phyloP scores from a whole-genome alignment of 2,113 vertebrate species.

The Coreoperca whiteheadi region DNA sequence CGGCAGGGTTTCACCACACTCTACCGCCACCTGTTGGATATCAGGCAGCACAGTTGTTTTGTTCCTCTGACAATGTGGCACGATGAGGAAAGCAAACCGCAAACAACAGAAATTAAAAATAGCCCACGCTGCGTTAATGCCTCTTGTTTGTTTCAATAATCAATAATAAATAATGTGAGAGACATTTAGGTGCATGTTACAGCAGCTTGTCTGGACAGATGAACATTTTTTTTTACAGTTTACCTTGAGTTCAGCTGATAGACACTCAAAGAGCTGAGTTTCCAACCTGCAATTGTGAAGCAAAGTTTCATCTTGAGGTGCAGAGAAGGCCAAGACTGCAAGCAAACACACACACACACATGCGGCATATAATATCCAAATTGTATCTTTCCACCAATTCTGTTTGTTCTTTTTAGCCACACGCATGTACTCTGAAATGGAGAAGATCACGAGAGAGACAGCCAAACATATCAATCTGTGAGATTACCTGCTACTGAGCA shows the following conservation, averaged over 20 bases:
- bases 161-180: neutral
- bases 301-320: neutral
- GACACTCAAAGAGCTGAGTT: neutral
- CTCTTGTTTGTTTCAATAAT: neutral
- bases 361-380: neutral
- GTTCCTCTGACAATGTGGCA: too few species aligned
- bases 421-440: too few species aligned
- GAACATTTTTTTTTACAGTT: neutral
- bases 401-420: too few species aligned
- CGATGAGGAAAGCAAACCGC: neutral
- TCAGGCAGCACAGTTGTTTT: neutral
- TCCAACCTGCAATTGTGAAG: neutral
- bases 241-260: slow-evolving; percentile 42
- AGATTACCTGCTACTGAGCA: slow-evolving; percentile 63
- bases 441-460: too few species aligned
- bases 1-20: neutral
- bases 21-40: slow-evolving; percentile 50
- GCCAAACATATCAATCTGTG: rapidly evolving
- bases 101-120: neutral
- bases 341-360: neutral
- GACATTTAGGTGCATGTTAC: neutral
- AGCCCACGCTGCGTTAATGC: neutral
- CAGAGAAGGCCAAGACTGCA: slow-evolving; percentile 31
- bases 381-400: neutral
- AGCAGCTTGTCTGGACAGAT: neutral